Conservation (phyloP, 2,888 invertebrate genomes). For the Escarpia spicata region DNA sequence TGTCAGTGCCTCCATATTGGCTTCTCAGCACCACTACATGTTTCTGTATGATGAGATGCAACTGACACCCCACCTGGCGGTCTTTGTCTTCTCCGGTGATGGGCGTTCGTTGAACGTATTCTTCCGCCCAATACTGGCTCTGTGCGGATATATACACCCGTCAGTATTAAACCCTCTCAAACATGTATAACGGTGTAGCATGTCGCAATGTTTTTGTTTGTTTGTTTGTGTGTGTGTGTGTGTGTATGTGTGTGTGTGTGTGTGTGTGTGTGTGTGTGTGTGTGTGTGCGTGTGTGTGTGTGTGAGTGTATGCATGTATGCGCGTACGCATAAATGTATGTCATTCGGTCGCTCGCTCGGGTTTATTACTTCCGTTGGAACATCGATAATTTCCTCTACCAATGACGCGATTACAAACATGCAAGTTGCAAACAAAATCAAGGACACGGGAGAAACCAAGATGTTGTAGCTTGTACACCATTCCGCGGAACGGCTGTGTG, state of each 20-base stretch:
- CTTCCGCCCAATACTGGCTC: background rate
- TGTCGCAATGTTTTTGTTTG: background rate
- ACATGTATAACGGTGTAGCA: too few species aligned
- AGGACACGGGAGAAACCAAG: too few species aligned
- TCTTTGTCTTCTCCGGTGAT: constrained; percentile 38
- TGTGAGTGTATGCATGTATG: background rate
- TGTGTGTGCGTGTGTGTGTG: background rate
- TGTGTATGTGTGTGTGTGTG: background rate
- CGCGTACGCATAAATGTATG: background rate
- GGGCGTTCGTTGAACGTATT: background rate
- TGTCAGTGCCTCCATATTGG: background rate
- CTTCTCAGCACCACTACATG: background rate
- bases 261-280: background rate
- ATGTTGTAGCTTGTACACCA: too few species aligned
- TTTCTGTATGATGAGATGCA: background rate
- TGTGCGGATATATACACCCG: background rate
- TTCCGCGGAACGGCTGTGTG: too few species aligned
- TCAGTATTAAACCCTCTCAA: background rate
- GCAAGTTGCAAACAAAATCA: background rate
- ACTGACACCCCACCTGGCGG: constrained; percentile 31
- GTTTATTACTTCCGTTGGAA: background rate
- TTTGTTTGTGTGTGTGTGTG: background rate
- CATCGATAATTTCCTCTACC: background rate
- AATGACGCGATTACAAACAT: background rate
- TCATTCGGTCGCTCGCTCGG: background rate